Base-by-base conservation (phyloP, 1,140 invertebrate species). In the Heliconius congener region DNA sequence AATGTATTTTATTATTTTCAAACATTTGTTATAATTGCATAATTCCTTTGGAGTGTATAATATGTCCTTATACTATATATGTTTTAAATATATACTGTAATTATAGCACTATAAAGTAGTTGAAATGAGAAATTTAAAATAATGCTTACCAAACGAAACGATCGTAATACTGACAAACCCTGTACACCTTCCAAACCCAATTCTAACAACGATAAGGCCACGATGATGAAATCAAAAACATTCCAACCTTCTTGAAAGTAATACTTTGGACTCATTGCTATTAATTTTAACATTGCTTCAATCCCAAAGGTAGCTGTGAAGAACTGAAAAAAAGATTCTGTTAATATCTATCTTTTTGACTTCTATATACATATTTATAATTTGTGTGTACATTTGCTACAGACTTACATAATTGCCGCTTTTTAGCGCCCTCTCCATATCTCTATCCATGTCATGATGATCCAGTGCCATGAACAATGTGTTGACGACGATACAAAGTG, bases 221-320 rank as follows among this genome's bases (percentile, higher is more conserved):
- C 99, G 94, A 99, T 99, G 87, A 99, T 98, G 93, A 99, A 99
- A 95, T 99, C 99, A 95, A 99, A 99, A 86, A 99, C 98, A 93
- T 99, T 99, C 99, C 99, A 99, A 77, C 98, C 98, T 94, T 99
- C 99, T 96, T 99, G 98, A 96, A 99, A 99, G 95, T 99, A 99
- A 95, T 96, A 98, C 88, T 99, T 98, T 75, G 99, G 98, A 95
- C 98, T 99, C 97, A 99, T 98, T 6, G 99, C 99, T 88, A 99
- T 97, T 81, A 99, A 95, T 94, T 99, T 99, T 93, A 99, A 95
- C 42, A 96, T 97, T n/a, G 98, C 98, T 96, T 99, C 99, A 88
- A 99, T 98, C 79, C 97, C 98, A 94, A 99, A 99, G 75, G 99
- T 99, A 57, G 98, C 98, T 72, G 99, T 99, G 95, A 99, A 99